A percentile compares a stretch with the other conserved stretches of the same genome.
These are phyloP conservation scores for Falco concolor DNA, from an alignment of 2,797 vertebrate genomes.

Conservation along the genomic window DNA sequence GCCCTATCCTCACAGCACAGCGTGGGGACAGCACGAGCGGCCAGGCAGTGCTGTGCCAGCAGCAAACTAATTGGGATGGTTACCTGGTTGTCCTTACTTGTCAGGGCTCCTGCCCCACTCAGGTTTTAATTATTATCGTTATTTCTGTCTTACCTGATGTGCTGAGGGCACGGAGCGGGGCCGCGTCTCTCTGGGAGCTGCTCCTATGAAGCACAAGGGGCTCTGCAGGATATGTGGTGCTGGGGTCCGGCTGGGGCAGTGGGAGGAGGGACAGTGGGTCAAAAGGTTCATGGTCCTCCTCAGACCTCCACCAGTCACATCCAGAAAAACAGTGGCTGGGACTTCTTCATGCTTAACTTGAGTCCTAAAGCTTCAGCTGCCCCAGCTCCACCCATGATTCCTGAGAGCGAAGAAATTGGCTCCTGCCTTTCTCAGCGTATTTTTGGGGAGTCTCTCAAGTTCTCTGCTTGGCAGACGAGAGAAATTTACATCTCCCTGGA, in stretches of 20 bases:
- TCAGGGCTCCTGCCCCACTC: constrained; percentile 1
- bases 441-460: not conserved
- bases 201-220: not conserved
- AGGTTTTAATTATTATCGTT: constrained; percentile 8
- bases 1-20: not conserved
- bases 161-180: not conserved
- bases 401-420: not conserved
- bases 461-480: not conserved
- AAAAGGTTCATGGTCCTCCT: not conserved
- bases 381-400: not conserved
- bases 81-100: constrained; percentile 36
- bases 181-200: not conserved
- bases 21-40: not conserved
- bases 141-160: not conserved
- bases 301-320: not conserved
- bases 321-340: not conserved
- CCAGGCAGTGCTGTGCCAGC: not conserved
- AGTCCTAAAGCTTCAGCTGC: not conserved
- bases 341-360: not conserved
- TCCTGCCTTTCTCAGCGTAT: not conserved
- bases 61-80: constrained; percentile 16
- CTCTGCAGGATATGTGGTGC: not conserved
- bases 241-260: not conserved
- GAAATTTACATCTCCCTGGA: not conserved
- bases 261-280: not conserved